Conservation (phyloP, 1,140 invertebrate species). For the Coptotermes formosanus region DNA sequence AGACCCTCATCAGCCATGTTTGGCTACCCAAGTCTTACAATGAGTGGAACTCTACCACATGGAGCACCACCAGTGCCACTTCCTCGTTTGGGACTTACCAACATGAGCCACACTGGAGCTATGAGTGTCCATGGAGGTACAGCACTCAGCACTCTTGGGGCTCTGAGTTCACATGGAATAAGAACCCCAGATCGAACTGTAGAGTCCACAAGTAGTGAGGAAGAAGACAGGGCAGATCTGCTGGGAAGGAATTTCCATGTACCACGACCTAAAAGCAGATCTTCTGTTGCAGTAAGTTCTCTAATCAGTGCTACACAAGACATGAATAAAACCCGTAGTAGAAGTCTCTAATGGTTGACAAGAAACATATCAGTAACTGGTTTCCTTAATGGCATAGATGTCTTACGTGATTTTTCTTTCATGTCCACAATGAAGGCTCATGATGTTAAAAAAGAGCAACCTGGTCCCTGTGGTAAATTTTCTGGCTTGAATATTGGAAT, state of each 20-base stretch:
- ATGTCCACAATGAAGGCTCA: too few species aligned
- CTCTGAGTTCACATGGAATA: constrained; percentile 4
- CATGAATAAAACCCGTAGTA: neutral
- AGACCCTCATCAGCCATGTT: constrained; percentile 81
- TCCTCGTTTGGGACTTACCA: constrained; percentile 51
- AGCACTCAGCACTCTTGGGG: neutral
- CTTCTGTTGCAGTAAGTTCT: constrained; percentile 63
- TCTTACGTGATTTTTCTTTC: too few species aligned
- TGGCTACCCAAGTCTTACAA: constrained; percentile 63
- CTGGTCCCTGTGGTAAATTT: too few species aligned
- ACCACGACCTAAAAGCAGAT: constrained; percentile 74
- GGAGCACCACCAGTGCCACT: constrained; percentile 70
- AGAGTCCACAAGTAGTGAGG: constrained; percentile 58
- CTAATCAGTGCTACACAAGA: neutral
- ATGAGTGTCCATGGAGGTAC: neutral
- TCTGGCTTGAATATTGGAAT: too few species aligned
- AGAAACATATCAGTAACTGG: too few species aligned
- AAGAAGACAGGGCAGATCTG: constrained; percentile 71
- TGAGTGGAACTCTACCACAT: constrained; percentile 46
- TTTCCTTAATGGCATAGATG: too few species aligned
- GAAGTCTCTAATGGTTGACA: neutral
- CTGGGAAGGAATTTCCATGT: constrained; percentile 66
- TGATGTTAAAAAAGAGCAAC: too few species aligned
- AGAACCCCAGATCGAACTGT: constrained; percentile 26
- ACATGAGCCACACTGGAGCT: constrained; percentile 27